Evolutionary conservation across 2,888 invertebrate genomes (phyloP).

Genomic region (Oegoconia quadripuncta): DNA sequence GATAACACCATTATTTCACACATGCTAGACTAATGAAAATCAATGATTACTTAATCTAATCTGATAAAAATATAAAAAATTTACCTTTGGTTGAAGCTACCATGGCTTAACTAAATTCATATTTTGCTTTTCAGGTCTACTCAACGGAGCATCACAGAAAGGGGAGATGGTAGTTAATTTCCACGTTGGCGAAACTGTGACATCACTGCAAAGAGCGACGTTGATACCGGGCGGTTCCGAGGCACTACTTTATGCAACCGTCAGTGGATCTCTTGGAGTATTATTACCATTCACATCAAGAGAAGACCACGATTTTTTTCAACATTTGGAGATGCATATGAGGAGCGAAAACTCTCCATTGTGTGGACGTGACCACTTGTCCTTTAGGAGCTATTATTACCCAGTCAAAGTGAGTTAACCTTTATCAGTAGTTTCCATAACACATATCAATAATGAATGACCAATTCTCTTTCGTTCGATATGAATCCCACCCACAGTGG

Average conservation of each 20-base stretch:
- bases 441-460: too few relatives aligned
- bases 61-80: slow-evolving; percentile 32
- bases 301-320: slow-evolving; percentile 99
- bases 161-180: slow-evolving; percentile 95
- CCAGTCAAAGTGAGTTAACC: slow-evolving; percentile 89
- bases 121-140: slow-evolving; percentile 79
- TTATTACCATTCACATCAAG: slow-evolving; percentile 96
- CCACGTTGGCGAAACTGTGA: slow-evolving; percentile 97
- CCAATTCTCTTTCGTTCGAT: too few relatives aligned
- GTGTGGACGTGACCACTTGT: slow-evolving; percentile 98
- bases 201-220: slow-evolving; percentile 97
- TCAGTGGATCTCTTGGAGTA: slow-evolving; percentile 96
- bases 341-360: slow-evolving; percentile 97
- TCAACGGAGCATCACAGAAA: slow-evolving; percentile 99
- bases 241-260: slow-evolving; percentile 96
- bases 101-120: background rate
- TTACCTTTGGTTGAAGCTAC: background rate
- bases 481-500: too few relatives aligned
- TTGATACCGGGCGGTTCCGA: slow-evolving; percentile 98
- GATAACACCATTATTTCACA: slow-evolving; percentile 59
- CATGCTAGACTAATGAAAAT: slow-evolving; percentile 79
- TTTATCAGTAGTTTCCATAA: slow-evolving; percentile 2
- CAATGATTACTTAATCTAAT: slow-evolving; percentile 56
- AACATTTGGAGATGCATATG: slow-evolving; percentile 99
- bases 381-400: slow-evolving; percentile 97